Percentiles rank a stretch among this genome's conserved stretches.
Conservation (phyloP, 1,140 invertebrate genomes). For the Popillia japonica region DNA sequence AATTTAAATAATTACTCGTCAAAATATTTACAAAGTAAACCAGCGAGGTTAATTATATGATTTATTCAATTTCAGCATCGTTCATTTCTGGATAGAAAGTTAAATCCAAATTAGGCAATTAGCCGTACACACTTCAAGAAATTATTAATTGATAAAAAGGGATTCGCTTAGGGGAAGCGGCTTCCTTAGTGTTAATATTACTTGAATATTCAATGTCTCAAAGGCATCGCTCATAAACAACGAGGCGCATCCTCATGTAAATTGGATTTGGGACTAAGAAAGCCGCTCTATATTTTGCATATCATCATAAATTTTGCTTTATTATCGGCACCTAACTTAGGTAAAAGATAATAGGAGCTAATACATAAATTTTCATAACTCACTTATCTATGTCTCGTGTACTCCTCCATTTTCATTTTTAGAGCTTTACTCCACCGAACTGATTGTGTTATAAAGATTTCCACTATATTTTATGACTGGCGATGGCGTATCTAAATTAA, state of each 20-base stretch:
- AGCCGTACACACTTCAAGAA: neutral
- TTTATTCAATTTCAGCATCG: neutral
- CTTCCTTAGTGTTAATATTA: constrained; percentile 23
- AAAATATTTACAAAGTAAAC: neutral
- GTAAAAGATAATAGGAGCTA: constrained; percentile 27
- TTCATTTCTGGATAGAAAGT: neutral
- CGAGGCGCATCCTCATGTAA: constrained; percentile 32
- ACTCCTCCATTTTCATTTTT: neutral
- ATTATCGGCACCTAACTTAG: constrained; percentile 37
- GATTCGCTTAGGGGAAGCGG: neutral
- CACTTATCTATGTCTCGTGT: constrained; percentile 25
- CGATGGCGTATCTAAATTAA: too few species aligned
- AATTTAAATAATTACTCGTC: neutral
- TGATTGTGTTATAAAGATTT: neutral
- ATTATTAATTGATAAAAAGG: constrained; percentile 24
- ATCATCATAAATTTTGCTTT: constrained; percentile 36
- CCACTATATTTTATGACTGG: too few species aligned
- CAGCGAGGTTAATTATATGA: neutral
- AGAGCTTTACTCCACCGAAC: neutral
- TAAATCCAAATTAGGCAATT: constrained; percentile 15
- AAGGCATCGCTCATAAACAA: constrained; percentile 34
- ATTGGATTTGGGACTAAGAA: constrained; percentile 39
- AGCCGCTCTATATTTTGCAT: constrained; percentile 33
- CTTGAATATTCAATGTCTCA: constrained; percentile 27
- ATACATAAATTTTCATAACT: constrained; percentile 37